phyloP scores from a whole-genome alignment of 1,140 invertebrate species.

The Diachasma alloeum region DNA sequence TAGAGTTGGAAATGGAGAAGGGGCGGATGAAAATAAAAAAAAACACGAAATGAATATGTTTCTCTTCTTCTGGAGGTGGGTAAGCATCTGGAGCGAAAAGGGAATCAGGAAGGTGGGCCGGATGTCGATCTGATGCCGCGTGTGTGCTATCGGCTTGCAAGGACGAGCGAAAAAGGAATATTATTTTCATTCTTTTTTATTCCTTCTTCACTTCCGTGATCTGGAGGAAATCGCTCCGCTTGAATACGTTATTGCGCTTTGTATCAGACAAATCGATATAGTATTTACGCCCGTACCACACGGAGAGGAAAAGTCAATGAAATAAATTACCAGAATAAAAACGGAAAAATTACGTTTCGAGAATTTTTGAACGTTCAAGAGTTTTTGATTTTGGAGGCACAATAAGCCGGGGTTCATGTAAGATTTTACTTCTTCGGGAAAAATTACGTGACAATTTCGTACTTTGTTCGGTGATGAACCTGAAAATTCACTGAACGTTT shows the following conservation, averaged over 20 bases:
- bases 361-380: no score
- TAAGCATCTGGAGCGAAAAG: constrained; percentile 10
- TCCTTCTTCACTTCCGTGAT: not conserved
- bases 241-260: constrained; percentile 2
- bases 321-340: no score
- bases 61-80: not conserved
- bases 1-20: constrained; percentile 20
- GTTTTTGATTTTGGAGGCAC: no score
- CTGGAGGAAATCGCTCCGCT: not conserved
- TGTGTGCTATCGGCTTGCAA: not conserved
- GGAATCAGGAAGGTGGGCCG: constrained; percentile 4
- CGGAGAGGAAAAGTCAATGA: no score
- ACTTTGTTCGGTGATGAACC: no score
- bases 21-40: not conserved
- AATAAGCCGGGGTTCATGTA: no score
- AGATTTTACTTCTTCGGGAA: no score
- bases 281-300: not conserved
- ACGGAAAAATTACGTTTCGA: no score
- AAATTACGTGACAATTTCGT: no score
- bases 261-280: not conserved
- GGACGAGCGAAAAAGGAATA: not conserved
- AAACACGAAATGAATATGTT: not conserved
- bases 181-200: constrained; percentile 3
- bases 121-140: constrained; percentile 9
- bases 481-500: no score